Evolutionary conservation across 2,888 invertebrate species (phyloP).

Genomic region (Noctua comes): DNA sequence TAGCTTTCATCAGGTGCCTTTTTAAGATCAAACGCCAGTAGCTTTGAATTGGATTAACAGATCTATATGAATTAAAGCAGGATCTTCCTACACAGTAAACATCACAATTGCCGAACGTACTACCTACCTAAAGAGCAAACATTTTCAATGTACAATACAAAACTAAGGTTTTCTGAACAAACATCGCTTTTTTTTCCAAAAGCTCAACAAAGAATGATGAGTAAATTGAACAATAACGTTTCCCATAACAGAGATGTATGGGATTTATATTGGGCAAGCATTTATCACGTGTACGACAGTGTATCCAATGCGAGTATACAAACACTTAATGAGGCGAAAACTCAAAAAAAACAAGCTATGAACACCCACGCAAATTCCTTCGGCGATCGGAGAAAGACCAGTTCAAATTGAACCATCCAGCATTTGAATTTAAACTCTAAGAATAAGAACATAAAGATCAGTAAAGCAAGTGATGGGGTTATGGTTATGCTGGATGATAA

Average conservation of each 20-base stretch:
- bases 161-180: not conserved
- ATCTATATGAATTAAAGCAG: not conserved
- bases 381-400: conserved; percentile 55
- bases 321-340: conserved; percentile 87
- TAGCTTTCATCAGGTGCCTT: not conserved
- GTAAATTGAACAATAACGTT: conserved; percentile 78
- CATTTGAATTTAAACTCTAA: conserved; percentile 20
- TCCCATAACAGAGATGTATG: conserved; percentile 77
- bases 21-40: not conserved
- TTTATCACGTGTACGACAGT: conserved; percentile 78
- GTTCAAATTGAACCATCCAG: not conserved
- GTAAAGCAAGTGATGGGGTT: not conserved
- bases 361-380: conserved; percentile 83
- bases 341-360: conserved; percentile 83
- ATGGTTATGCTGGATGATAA: conserved; percentile 20
- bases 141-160: not conserved
- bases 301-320: conserved; percentile 84
- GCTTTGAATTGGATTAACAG: not conserved
- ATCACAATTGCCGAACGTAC: not conserved
- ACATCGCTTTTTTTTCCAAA: conserved; percentile 5
- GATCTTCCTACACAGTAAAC: not conserved
- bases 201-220: conserved; percentile 48
- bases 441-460: conserved; percentile 1
- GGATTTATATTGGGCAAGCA: conserved; percentile 81
- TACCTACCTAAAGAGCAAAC: not conserved